Conservation (phyloP, 1,140 invertebrate genomes). For the Triops cancriformis region DNA sequence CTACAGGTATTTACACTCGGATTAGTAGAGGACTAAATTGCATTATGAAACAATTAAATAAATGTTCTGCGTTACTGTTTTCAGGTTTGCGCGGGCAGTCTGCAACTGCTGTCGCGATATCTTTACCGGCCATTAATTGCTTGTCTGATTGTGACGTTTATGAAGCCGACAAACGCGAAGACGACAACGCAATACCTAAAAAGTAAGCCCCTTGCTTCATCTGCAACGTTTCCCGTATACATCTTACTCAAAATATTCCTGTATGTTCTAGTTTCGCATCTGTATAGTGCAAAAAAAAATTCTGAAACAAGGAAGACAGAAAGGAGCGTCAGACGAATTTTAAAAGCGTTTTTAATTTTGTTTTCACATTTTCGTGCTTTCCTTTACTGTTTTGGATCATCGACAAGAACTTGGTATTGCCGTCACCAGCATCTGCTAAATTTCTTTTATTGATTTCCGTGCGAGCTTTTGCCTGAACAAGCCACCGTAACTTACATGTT, state of each 20-base stretch:
- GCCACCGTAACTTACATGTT: neutral
- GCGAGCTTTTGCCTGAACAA: neutral
- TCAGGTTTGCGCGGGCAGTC: slow-evolving; percentile 19
- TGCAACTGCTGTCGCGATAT: slow-evolving; percentile 11
- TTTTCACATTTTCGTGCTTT: neutral
- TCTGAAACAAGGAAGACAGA: neutral
- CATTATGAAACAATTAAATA: neutral
- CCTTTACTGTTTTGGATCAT: neutral
- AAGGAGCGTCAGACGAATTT: neutral
- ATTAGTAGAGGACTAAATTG: neutral
- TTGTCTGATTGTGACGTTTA: slow-evolving; percentile 19
- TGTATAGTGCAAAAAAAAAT: neutral
- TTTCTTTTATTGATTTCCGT: neutral
- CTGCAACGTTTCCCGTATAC: neutral
- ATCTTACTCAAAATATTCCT: neutral
- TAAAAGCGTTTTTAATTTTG: too few species aligned
- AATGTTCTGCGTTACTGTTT: neutral
- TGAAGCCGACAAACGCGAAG: slow-evolving; percentile 15
- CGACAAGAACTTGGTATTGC: neutral
- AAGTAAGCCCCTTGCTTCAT: neutral
- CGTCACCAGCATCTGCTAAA: neutral
- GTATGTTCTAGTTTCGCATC: neutral
- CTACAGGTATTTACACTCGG: too few species aligned
- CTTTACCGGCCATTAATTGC: slow-evolving; percentile 21
- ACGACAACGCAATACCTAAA: slow-evolving; percentile 10